Base-by-base conservation (phyloP, 2,888 invertebrate species). In the Macropis europaea region DNA sequence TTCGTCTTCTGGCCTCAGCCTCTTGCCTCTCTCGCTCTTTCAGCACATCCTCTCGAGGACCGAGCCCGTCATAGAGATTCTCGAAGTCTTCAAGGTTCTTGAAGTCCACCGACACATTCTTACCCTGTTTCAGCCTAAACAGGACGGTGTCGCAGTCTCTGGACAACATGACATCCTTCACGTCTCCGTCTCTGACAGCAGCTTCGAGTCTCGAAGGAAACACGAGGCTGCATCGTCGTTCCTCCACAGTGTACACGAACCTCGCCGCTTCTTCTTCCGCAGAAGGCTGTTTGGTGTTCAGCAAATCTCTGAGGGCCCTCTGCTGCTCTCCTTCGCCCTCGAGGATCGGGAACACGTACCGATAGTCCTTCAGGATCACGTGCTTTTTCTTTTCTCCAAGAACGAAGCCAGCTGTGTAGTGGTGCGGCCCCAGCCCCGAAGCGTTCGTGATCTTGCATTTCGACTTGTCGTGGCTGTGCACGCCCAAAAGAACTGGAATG, bases 221-320 rank as follows among this genome's bases (percentile, higher is more conserved):
- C 42, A 96, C 94, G 77, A 96, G 92, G 82, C 94, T 94, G 86
- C 94, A 95, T 87, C 93, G 92, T 83, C 94, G 92, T 82, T 95
- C 95, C 81, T 94, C 92, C 32, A 96, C 94, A 17, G 94, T 94
- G 86, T 96, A 96, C 45, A 95, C 95, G 84, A 94, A 96, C 78
- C 92, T 92, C 47, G 92, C 92, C 9, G 88, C 86, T 5, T 92
- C 92, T 52, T 93, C 92, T 0, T 90, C 90, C 71, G 91, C 91
- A 87, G 79, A 56, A 0, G 88, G 78, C 15, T 90, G 92, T 86
- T 93, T 94, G 75, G 90, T 90, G 66, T 93, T 91, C 48, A 95
- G 89, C 82, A 95, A 88, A 76, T 93, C 93, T 72, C 93, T 90
- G 30, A 95, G 89, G 42, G 91, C 90, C 85, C 92, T 93, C 78